Evolutionary conservation across 2,797 vertebrate species (phyloP).

Genomic region (Amazonetta brasiliensis): DNA sequence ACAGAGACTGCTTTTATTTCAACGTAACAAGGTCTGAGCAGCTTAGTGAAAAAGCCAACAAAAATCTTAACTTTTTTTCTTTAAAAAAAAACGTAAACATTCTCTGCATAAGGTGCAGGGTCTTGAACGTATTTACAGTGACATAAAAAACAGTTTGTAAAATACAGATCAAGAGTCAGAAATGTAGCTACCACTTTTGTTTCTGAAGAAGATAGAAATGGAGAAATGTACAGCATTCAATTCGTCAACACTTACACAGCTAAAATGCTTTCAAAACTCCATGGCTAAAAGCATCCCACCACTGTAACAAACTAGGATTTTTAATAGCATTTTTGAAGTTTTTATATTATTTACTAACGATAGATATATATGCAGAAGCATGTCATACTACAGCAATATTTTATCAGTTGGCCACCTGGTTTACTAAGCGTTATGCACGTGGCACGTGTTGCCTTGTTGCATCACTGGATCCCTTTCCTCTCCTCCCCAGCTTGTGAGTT

Average conservation of each 20-base stretch:
- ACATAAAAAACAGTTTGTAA: slow-evolving; percentile 28
- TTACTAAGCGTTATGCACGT: neutral
- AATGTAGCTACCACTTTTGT: neutral
- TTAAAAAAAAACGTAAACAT: slow-evolving; percentile 38
- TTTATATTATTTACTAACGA: slow-evolving; percentile 56
- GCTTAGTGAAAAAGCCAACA: neutral
- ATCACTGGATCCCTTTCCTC: neutral
- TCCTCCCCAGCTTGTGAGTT: neutral
- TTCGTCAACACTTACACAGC: slow-evolving; percentile 13
- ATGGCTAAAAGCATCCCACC: slow-evolving; percentile 35
- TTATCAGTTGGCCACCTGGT: neutral
- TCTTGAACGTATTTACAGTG: slow-evolving; percentile 43
- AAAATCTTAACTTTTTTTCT: neutral
- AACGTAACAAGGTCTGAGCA: slow-evolving; percentile 32
- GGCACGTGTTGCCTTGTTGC: neutral
- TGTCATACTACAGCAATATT: slow-evolving; percentile 37
- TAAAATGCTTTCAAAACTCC: slow-evolving; percentile 44
- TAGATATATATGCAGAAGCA: slow-evolving; percentile 51
- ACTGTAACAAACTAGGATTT: neutral
- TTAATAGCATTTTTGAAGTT: neutral
- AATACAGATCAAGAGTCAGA: slow-evolving; percentile 16
- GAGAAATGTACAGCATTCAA: slow-evolving; percentile 31
- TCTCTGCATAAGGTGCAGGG: slow-evolving; percentile 71
- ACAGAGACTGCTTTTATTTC: slow-evolving; percentile 37
- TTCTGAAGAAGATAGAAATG: neutral